Percentiles rank a stretch among this genome's conserved stretches.
Evolutionary conservation across 1,140 invertebrate genomes (phyloP).

Genomic region (Asobara japonica): DNA sequence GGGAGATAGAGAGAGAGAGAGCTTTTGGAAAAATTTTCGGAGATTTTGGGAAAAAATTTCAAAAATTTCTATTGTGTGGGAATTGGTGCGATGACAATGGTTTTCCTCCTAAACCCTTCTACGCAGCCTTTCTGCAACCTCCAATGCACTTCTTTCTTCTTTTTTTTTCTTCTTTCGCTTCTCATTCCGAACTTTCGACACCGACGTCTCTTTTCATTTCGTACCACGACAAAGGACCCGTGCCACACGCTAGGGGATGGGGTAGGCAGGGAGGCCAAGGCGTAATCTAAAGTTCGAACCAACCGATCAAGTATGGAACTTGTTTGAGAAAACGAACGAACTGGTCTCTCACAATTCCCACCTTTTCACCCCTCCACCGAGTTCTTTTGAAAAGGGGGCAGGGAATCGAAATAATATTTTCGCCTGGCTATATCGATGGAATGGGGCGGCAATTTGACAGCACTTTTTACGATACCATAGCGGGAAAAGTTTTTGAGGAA

Average conservation of each 20-base stretch:
- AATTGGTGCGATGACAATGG: no score
- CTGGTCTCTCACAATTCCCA: constrained; percentile 17
- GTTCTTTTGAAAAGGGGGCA: not conserved
- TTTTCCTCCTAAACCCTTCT: no score
- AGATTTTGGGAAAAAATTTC: no score
- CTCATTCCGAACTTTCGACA: constrained; percentile 39
- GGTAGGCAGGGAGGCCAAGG: constrained; percentile 31
- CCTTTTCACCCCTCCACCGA: not conserved
- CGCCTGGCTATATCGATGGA: not conserved
- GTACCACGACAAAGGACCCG: constrained; percentile 26
- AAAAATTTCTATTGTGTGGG: no score
- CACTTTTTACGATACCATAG: not conserved
- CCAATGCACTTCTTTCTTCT: constrained; percentile 36
- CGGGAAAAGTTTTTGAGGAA: not conserved
- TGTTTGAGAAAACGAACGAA: constrained; percentile 13
- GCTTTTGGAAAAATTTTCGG: no score
- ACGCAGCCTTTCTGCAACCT: constrained; percentile 11
- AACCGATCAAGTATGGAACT: constrained; percentile 38
- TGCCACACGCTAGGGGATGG: not conserved
- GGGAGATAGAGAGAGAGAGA: no score
- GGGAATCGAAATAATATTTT: constrained; percentile 40
- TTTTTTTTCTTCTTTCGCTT: constrained; percentile 12
- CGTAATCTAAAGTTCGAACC: constrained; percentile 41
- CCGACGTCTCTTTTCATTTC: constrained; percentile 40
- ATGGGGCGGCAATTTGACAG: constrained; percentile 15